Evolutionary conservation across 2,888 invertebrate genomes (phyloP).

Genomic region (Scaptomyza parva): DNA sequence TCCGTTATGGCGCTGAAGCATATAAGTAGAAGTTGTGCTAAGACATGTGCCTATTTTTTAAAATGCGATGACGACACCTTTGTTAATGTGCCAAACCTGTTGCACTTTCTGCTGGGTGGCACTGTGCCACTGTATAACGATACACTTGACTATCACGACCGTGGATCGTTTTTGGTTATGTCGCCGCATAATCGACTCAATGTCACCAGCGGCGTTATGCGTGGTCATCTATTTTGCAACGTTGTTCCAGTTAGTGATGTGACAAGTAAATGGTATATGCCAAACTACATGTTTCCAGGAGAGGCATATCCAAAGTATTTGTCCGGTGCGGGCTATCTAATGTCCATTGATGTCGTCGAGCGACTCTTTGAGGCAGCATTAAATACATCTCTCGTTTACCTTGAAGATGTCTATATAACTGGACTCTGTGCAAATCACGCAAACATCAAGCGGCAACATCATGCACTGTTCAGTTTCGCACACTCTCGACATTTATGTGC

Average conservation of each 20-base stretch:
- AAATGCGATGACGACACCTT: slow-evolving; percentile 96
- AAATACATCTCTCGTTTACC: slow-evolving; percentile 89
- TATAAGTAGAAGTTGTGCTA: slow-evolving; percentile 89
- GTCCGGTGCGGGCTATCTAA: slow-evolving; percentile 92
- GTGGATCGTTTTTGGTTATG: slow-evolving; percentile 71
- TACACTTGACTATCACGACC: slow-evolving; percentile 82
- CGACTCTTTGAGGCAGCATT: slow-evolving; percentile 89
- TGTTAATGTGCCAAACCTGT: slow-evolving; percentile 90
- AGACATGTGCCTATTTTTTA: slow-evolving; percentile 88
- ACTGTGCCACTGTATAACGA: slow-evolving; percentile 84
- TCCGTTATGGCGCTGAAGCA: slow-evolving; percentile 94
- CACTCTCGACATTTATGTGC: slow-evolving; percentile 85
- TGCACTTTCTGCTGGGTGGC: slow-evolving; percentile 85
- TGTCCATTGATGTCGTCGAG: slow-evolving; percentile 89
- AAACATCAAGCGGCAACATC: slow-evolving; percentile 87
- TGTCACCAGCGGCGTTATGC: slow-evolving; percentile 86
- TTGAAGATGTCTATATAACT: slow-evolving; percentile 93
- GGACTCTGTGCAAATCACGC: slow-evolving; percentile 89
- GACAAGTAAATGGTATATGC: slow-evolving; percentile 93
- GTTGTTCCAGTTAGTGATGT: slow-evolving; percentile 91
- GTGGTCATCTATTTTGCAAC: slow-evolving; percentile 92
- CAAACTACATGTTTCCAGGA: slow-evolving; percentile 91
- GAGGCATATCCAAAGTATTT: slow-evolving; percentile 91
- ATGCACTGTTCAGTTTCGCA: slow-evolving; percentile 87
- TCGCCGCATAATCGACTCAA: slow-evolving; percentile 78